These are phyloP conservation scores for Urocolius indicus DNA, from an alignment of 2,113 vertebrate species.

Conservation along the genomic window DNA sequence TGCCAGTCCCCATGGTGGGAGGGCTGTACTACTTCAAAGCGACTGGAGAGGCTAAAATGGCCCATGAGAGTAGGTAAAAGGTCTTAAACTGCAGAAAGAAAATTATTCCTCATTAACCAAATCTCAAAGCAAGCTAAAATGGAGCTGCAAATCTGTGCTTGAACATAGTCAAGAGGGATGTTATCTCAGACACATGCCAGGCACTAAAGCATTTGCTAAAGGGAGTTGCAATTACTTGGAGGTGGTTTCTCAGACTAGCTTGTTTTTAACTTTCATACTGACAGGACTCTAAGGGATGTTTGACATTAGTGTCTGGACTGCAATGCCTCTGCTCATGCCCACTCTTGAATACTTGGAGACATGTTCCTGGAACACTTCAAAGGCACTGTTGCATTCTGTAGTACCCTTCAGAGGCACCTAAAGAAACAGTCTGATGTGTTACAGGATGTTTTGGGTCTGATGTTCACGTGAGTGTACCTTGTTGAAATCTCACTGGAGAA, in stretches of 20 bases:
- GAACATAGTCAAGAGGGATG: neutral
- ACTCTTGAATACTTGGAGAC: neutral
- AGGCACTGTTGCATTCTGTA: neutral
- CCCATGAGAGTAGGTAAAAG: neutral
- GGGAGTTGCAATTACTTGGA: neutral
- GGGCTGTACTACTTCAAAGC: neutral
- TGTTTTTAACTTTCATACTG: neutral
- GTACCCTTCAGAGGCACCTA: neutral
- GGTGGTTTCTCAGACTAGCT: neutral
- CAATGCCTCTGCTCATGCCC: neutral
- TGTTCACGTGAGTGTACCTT: neutral
- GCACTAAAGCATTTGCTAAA: neutral
- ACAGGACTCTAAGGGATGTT: neutral
- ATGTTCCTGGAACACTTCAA: neutral
- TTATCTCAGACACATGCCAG: neutral
- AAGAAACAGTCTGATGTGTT: neutral
- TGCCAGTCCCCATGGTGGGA: neutral
- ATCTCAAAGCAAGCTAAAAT: neutral
- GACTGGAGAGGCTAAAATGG: neutral
- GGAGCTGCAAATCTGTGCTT: neutral
- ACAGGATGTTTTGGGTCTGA: neutral
- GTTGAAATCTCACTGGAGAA: neutral
- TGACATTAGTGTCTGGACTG: neutral
- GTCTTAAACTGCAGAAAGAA: neutral
- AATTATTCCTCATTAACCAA: neutral